Conservation (phyloP, 37 sponge, comb jelly and placozoan species). For the Beroe forskalii region DNA sequence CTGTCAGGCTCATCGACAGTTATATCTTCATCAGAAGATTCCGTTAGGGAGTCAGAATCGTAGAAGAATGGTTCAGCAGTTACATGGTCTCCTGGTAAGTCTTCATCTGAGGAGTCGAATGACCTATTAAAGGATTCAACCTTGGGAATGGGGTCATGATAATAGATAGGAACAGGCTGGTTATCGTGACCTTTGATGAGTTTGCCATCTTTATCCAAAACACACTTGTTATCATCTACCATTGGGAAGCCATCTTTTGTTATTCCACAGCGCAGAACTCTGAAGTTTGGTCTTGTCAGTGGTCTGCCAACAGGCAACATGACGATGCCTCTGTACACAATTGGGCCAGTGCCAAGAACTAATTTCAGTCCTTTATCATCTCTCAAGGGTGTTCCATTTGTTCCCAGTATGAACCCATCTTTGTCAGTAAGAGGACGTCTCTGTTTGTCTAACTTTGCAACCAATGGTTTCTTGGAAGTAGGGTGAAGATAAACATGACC, state of each 20-base stretch:
- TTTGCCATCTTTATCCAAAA: neutral
- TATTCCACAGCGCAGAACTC: neutral
- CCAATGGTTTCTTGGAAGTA: slow-evolving; percentile 20
- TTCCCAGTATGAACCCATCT: neutral
- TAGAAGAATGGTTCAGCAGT: neutral
- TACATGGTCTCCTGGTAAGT: neutral
- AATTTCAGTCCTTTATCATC: neutral
- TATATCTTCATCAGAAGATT: neutral
- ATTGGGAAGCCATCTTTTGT: slow-evolving; percentile 1
- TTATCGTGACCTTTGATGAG: neutral
- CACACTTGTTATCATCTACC: slow-evolving; percentile 15
- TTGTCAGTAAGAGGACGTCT: neutral
- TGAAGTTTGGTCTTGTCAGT: neutral
- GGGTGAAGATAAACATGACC: neutral
- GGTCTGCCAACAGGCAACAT: slow-evolving; percentile 45
- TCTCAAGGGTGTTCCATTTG: neutral
- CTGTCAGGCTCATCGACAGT: neutral
- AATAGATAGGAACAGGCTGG: neutral
- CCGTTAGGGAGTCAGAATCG: slow-evolving; percentile 1
- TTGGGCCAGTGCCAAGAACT: neutral
- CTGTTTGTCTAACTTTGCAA: neutral
- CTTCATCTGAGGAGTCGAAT: neutral
- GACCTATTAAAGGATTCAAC: neutral
- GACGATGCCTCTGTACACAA: neutral
- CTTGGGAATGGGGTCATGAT: neutral